Conservation (phyloP, 2,113 vertebrate species). For the Paradoxurus hermaphroditus region DNA sequence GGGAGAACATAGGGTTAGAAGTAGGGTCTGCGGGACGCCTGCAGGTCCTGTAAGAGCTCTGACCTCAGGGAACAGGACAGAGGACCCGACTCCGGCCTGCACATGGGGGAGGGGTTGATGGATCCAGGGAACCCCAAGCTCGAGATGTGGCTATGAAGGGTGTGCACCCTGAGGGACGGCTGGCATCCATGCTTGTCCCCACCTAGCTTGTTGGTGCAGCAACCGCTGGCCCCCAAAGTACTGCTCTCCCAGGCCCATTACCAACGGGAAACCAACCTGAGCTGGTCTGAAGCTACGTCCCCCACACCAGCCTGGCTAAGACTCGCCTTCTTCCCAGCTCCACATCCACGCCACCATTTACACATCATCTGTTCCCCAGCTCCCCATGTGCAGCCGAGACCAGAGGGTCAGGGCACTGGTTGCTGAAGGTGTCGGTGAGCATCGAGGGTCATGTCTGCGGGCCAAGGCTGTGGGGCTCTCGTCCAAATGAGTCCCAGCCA, state of each 20-base stretch:
- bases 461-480: not conserved
- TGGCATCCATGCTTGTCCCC: fast-evolving
- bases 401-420: not conserved
- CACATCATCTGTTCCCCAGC: not conserved
- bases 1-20: not conserved
- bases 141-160: not conserved
- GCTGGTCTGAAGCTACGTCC: not conserved
- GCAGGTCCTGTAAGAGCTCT: not conserved
- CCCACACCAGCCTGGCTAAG: not conserved
- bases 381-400: no score
- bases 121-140: not conserved
- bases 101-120: fast-evolving
- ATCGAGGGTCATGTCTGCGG: fast-evolving
- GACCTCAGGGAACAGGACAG: not conserved
- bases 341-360: not conserved
- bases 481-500: not conserved
- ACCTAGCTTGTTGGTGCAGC: not conserved
- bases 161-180: fast-evolving
- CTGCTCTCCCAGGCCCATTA: fast-evolving
- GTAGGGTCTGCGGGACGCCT: not conserved
- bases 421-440: fast-evolving
- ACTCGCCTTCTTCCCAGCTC: not conserved
- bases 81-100: not conserved
- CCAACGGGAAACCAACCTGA: not conserved
- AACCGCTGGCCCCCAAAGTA: not conserved